These are phyloP conservation scores for Gopherus evgoodei DNA, from an alignment of 2,113 vertebrate species.

Conservation along the genomic window DNA sequence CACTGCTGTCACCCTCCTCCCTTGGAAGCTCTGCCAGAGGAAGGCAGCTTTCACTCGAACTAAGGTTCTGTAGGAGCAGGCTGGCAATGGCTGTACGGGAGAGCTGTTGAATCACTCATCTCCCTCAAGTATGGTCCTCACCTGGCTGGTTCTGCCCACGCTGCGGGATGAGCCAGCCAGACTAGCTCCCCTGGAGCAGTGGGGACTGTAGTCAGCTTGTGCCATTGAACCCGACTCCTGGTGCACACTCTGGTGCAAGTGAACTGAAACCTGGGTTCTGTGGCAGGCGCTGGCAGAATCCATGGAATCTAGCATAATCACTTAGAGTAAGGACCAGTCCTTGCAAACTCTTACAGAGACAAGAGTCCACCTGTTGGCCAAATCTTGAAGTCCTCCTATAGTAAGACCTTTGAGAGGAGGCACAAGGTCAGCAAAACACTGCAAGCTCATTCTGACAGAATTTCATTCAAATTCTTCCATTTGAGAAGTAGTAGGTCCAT, in stretches of 20 bases:
- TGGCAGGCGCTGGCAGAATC: not conserved
- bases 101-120: not conserved
- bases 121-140: not conserved
- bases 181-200: not conserved
- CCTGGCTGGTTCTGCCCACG: not conserved
- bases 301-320: not conserved
- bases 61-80: not conserved
- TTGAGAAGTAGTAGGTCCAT: not conserved
- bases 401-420: not conserved
- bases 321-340: not conserved
- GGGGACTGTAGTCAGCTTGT: not conserved
- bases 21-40: not conserved
- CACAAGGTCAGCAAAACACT: rapidly evolving
- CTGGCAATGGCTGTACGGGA: not conserved
- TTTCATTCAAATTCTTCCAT: not conserved
- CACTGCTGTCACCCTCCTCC: not conserved
- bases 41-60: slow-evolving; percentile 10
- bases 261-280: not conserved
- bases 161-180: not conserved
- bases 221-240: not conserved
- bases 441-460: not conserved
- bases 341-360: not conserved
- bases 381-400: not conserved
- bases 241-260: not conserved
- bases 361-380: not conserved